phyloP scores from a whole-genome alignment of 2,888 invertebrate species.

The Mimachlamys varia region DNA sequence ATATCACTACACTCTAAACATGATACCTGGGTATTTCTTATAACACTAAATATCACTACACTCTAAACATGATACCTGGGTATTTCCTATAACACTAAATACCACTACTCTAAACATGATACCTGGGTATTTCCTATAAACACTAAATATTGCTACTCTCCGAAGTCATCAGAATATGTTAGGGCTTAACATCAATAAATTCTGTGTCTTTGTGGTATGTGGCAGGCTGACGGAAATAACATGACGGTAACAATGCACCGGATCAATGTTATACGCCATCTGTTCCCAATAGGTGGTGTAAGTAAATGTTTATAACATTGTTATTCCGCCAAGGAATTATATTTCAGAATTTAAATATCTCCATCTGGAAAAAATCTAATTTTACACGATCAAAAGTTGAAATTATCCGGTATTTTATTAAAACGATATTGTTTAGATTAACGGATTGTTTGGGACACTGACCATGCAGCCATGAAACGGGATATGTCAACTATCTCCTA shows the following conservation, averaged over 20 bases:
- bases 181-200: too few species aligned
- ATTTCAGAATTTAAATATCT: not conserved
- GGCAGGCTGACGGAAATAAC: not conserved
- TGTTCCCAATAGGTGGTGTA: not conserved
- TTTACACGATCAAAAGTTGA: too few species aligned
- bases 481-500: not conserved
- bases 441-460: not conserved
- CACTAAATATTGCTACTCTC: not conserved
- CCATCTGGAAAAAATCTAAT: too few species aligned
- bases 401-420: too few species aligned
- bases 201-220: not conserved
- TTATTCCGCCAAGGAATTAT: not conserved
- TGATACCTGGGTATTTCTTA: too few species aligned
- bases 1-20: too few species aligned
- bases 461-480: not conserved
- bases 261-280: constrained; percentile 4
- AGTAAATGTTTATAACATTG: too few species aligned
- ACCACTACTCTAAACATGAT: not conserved
- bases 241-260: not conserved
- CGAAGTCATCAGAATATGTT: too few species aligned
- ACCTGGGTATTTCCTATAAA: not conserved
- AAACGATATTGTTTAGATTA: too few species aligned
- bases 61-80: too few species aligned
- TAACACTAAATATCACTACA: too few species aligned
- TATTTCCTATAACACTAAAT: too few species aligned